phyloP scores from a whole-genome alignment of 2,797 vertebrate species.

The Gymnoscopelus microlampas region DNA sequence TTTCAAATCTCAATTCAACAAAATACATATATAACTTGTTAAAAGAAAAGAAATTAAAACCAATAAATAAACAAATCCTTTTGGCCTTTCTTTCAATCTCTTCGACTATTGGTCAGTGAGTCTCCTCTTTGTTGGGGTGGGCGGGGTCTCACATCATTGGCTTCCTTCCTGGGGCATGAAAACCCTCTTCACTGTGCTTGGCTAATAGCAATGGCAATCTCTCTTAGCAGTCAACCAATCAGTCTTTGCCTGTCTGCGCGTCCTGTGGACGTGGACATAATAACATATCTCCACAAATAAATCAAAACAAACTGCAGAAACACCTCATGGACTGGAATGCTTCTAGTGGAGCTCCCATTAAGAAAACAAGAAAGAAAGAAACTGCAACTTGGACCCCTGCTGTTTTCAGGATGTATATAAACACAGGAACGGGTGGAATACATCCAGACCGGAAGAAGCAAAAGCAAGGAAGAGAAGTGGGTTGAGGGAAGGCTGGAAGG shows the following conservation, averaged over 20 bases:
- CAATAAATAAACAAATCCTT: conserved; percentile 79
- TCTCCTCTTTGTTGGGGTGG: conserved; percentile 45
- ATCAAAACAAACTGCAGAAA: conserved; percentile 32
- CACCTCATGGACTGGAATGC: conserved; percentile 60
- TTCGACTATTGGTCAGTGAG: conserved; percentile 61
- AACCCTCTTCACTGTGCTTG: conserved; percentile 45
- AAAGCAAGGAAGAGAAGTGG: conserved; percentile 48
- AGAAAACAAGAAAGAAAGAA: conserved; percentile 41
- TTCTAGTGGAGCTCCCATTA: conserved; percentile 45
- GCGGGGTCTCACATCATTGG: conserved; percentile 50
- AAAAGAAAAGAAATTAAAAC: conserved; percentile 64
- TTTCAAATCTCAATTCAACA: conserved; percentile 55
- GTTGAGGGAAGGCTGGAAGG: conserved; percentile 30
- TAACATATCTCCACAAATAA: conserved; percentile 18
- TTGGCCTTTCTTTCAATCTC: conserved; percentile 69
- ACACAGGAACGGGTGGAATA: conserved; percentile 44
- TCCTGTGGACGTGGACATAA: conserved; percentile 23
- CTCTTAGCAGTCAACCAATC: conserved; percentile 26
- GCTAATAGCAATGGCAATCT: conserved; percentile 45
- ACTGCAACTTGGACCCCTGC: conserved; percentile 31
- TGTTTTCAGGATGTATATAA: conserved; percentile 30
- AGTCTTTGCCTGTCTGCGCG: conserved; percentile 10
- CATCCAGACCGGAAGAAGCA: conserved; percentile 51
- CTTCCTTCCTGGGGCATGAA: conserved; percentile 55
- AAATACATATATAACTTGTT: conserved; percentile 70